phyloP scores from a whole-genome alignment of 2,888 invertebrate species.

The Plagodis dolabraria region DNA sequence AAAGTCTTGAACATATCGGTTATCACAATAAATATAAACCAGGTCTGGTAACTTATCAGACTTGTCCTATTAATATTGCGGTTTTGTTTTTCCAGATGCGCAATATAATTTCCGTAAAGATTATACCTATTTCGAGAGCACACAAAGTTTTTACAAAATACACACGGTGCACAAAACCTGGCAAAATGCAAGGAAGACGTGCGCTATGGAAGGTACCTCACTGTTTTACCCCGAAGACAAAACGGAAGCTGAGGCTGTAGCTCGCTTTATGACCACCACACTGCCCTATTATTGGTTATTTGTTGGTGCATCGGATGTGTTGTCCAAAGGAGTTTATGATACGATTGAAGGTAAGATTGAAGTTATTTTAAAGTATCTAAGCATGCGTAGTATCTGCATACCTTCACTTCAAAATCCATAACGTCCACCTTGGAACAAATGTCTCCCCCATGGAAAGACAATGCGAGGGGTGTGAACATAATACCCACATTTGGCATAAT shows the following conservation, averaged over 20 bases:
- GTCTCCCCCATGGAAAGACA: too few species aligned
- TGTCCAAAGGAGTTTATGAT: constrained; percentile 55
- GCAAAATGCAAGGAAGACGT: constrained; percentile 58
- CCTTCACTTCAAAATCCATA: too few species aligned
- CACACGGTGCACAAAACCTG: constrained; percentile 59
- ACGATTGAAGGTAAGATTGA: constrained; percentile 37
- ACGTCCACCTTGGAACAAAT: too few species aligned
- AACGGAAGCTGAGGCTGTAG: constrained; percentile 52
- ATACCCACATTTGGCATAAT: too few species aligned
- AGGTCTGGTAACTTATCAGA: too few species aligned
- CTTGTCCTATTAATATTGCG: too few species aligned
- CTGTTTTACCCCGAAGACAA: constrained; percentile 64
- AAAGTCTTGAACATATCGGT: too few species aligned
- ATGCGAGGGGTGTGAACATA: too few species aligned
- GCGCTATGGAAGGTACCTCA: constrained; percentile 59
- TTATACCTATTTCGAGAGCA: constrained; percentile 55
- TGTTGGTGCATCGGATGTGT: constrained; percentile 53
- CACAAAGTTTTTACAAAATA: constrained; percentile 66
- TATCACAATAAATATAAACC: too few species aligned
- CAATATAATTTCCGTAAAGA: constrained; percentile 65
- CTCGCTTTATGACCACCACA: constrained; percentile 47
- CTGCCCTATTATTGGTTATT: constrained; percentile 37
- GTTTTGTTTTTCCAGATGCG: too few species aligned
- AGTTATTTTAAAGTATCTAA: too few species aligned
- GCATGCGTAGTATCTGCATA: too few species aligned